Conservation (phyloP, 2,888 invertebrate species). For the Autographa gamma region DNA sequence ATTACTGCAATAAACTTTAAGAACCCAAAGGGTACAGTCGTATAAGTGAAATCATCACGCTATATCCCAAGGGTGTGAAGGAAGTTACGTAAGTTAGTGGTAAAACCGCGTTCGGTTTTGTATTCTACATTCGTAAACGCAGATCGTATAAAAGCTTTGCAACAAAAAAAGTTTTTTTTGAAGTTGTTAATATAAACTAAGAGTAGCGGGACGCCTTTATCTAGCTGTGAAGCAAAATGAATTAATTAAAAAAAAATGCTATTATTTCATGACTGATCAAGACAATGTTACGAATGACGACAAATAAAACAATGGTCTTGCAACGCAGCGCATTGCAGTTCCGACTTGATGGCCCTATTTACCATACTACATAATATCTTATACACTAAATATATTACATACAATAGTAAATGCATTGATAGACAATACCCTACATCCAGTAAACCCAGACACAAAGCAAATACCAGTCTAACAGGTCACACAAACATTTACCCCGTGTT, state of each 20-base stretch:
- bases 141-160: neutral
- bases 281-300: too few species aligned
- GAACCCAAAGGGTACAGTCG: slow-evolving; percentile 47
- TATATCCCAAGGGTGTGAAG: slow-evolving; percentile 31
- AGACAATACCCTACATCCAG: neutral
- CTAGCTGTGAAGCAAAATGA: too few species aligned
- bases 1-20: slow-evolving; percentile 58
- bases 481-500: slow-evolving; percentile 4
- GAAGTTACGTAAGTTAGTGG: slow-evolving; percentile 38
- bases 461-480: slow-evolving; percentile 11
- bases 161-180: neutral
- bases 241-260: too few species aligned
- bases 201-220: too few species aligned
- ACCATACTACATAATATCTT: neutral
- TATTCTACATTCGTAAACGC: neutral
- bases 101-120: slow-evolving; percentile 27
- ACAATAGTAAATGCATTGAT: neutral
- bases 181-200: too few species aligned
- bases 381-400: neutral
- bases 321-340: too few species aligned
- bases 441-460: slow-evolving; percentile 11
- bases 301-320: too few species aligned
- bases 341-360: too few species aligned
- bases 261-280: too few species aligned
- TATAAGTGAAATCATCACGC: slow-evolving; percentile 53